phyloP scores from a whole-genome alignment of 2,113 vertebrate genomes.

The Dromiciops gliroides region DNA sequence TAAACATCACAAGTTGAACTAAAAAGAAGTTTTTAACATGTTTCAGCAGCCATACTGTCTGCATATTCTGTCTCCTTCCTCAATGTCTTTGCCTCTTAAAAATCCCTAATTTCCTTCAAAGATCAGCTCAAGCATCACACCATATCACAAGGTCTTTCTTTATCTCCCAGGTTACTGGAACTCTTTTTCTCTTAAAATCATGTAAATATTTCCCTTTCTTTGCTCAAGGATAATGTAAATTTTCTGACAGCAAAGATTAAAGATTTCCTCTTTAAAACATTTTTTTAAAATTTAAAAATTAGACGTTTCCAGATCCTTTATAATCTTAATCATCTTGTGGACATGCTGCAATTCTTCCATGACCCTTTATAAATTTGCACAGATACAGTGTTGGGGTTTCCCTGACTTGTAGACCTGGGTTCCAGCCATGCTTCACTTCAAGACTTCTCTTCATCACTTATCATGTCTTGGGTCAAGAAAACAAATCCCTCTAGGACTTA shows the following conservation, averaged over 20 bases:
- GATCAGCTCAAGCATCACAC: neutral
- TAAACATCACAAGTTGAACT: no score
- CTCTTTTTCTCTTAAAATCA: neutral
- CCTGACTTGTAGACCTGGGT: neutral
- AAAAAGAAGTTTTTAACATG: neutral
- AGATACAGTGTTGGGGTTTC: neutral
- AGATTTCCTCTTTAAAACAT: neutral
- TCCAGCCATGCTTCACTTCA: neutral
- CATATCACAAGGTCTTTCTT: neutral
- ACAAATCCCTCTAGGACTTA: no score
- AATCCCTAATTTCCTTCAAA: neutral
- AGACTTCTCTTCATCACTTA: no score
- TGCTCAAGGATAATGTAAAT: neutral
- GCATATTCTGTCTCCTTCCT: neutral
- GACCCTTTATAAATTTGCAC: neutral
- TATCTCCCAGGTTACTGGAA: neutral
- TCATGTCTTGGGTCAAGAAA: no score
- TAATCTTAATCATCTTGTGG: neutral
- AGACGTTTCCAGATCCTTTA: neutral
- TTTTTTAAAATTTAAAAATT: no score
- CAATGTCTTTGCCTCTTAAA: neutral
- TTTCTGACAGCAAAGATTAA: neutral
- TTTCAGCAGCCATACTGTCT: neutral
- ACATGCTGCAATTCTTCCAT: neutral
- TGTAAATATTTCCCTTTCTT: neutral